These are phyloP conservation scores for Cerceris rybyensis DNA, from an alignment of 2,888 invertebrate genomes.

Conservation along the genomic window DNA sequence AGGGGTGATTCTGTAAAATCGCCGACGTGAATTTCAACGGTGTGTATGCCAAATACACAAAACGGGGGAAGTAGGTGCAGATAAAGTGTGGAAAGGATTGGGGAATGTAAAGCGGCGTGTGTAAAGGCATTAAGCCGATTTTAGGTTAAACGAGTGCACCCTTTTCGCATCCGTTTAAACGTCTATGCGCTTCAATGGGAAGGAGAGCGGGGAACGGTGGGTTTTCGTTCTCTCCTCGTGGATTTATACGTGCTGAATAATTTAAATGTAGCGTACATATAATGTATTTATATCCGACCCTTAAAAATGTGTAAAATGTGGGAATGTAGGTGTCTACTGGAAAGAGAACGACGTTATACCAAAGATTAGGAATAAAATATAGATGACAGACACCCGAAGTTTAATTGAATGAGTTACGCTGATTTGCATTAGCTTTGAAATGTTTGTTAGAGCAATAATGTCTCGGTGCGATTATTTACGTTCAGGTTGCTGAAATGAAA, in stretches of 20 bases:
- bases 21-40: constrained; percentile 26
- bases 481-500: too few species aligned
- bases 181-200: constrained; percentile 11
- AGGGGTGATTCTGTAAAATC: constrained; percentile 14
- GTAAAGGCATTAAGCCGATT: constrained; percentile 59
- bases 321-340: too few species aligned
- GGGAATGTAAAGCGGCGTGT: neutral
- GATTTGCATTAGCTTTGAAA: too few species aligned
- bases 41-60: constrained; percentile 51
- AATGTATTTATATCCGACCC: neutral
- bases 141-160: constrained; percentile 45
- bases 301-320: neutral
- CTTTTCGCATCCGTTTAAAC: constrained; percentile 35
- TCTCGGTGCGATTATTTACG: too few species aligned
- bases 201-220: constrained; percentile 10
- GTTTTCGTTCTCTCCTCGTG: constrained; percentile 15
- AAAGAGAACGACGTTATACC: too few species aligned
- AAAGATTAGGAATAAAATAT: too few species aligned
- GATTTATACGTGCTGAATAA: constrained; percentile 53
- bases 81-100: constrained; percentile 29
- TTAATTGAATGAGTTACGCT: too few species aligned
- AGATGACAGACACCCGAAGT: too few species aligned
- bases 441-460: too few species aligned
- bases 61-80: constrained; percentile 19
- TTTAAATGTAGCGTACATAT: constrained; percentile 38